Evolutionary conservation across 2,888 invertebrate species (phyloP).

Genomic region (Leucoptera coffeella): DNA sequence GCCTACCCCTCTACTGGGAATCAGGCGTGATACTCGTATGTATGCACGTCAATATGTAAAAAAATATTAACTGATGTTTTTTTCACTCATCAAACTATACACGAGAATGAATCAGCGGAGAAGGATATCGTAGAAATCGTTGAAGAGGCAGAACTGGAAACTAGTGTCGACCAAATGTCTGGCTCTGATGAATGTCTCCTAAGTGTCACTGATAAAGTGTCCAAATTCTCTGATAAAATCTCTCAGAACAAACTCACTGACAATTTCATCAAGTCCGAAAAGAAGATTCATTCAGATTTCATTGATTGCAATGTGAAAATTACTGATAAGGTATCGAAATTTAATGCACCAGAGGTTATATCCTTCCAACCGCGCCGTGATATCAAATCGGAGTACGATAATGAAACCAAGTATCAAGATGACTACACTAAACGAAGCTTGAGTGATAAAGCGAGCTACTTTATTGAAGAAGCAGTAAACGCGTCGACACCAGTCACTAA

Average conservation of each 20-base stretch:
- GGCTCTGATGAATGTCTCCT: conserved; percentile 44
- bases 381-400: conserved; percentile 43
- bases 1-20: no score
- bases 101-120: conserved; percentile 57
- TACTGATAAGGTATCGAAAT: conserved; percentile 64
- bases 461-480: conserved; percentile 57
- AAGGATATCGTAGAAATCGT: conserved; percentile 51
- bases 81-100: conserved; percentile 33
- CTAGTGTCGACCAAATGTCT: conserved; percentile 21
- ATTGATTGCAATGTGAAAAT: conserved; percentile 58
- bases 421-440: conserved; percentile 52
- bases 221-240: conserved; percentile 35
- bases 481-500: conserved; percentile 32
- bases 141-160: conserved; percentile 38
- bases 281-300: conserved; percentile 39
- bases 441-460: conserved; percentile 60
- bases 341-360: conserved; percentile 41
- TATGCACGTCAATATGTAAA: no score
- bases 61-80: no score
- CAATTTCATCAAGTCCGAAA: conserved; percentile 24
- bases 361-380: conserved; percentile 28
- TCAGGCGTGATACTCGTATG: no score
- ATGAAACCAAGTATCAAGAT: conserved; percentile 41
- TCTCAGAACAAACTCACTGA: conserved; percentile 38
- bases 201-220: conserved; percentile 54